These are phyloP conservation scores for Dexiosoma caninum DNA, from an alignment of 2,888 invertebrate genomes.

Conservation along the genomic window DNA sequence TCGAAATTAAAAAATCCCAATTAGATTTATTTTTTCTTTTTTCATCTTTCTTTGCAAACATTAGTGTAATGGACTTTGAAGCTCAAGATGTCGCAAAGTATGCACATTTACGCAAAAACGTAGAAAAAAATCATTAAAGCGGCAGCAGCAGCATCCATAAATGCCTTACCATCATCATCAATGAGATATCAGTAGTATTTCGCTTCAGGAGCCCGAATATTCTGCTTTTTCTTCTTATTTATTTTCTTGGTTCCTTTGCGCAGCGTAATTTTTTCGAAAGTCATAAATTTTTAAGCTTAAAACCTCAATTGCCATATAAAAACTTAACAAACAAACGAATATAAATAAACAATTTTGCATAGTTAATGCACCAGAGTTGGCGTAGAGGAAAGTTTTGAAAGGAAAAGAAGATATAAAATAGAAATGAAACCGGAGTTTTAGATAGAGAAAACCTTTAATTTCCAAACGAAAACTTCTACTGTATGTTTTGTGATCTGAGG, in stretches of 20 bases:
- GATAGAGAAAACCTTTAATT: no score
- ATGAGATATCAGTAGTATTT: not conserved
- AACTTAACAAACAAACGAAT: slow-evolving; percentile 32
- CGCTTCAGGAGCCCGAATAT: slow-evolving; percentile 18
- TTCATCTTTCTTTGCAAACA: slow-evolving; percentile 26
- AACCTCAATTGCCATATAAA: slow-evolving; percentile 44
- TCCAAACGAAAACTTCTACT: no score
- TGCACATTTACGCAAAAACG: slow-evolving; percentile 41
- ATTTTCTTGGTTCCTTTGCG: slow-evolving; percentile 2
- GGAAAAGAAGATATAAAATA: no score
- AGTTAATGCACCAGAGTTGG: not conserved
- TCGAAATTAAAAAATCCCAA: slow-evolving; percentile 2
- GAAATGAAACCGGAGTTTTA: not conserved
- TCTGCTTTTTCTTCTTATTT: not conserved
- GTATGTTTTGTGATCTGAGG: no score
- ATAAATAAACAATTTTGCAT: slow-evolving; percentile 45
- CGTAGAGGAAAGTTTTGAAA: not conserved
- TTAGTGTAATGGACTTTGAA: slow-evolving; percentile 33
- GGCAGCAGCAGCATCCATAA: slow-evolving; percentile 8
- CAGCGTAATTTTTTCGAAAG: slow-evolving; percentile 44
- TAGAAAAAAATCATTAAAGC: slow-evolving; percentile 28
- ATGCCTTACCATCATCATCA: slow-evolving; percentile 4
- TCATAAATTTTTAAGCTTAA: slow-evolving; percentile 57
- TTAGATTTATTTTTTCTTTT: not conserved
- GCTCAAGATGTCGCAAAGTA: slow-evolving; percentile 48